Evolutionary conservation across 2,888 invertebrate species (phyloP).

Genomic region (Margaritifera margaritifera): DNA sequence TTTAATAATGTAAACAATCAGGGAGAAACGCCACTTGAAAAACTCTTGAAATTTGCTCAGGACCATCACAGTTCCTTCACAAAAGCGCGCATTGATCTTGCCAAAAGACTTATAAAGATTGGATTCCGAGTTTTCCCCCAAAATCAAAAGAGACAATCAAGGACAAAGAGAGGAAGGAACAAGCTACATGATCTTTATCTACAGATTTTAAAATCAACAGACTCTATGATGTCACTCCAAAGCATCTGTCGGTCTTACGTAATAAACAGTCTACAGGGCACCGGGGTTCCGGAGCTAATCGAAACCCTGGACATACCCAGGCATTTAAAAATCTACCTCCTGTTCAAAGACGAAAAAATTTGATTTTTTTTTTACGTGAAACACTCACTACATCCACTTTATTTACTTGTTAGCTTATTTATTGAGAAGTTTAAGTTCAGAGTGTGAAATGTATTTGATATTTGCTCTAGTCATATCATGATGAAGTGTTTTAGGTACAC

Average conservation of each 20-base stretch:
- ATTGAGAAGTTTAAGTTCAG: no score
- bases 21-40: constrained; percentile 47
- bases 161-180: constrained; percentile 16
- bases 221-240: constrained; percentile 30
- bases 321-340: constrained; percentile 33
- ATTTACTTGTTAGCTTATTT: no score
- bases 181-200: constrained; percentile 32
- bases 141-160: background rate
- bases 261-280: constrained; percentile 20
- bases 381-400: no score
- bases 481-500: no score
- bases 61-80: constrained; percentile 42
- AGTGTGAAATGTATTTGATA: no score
- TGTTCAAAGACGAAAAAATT: constrained; percentile 22
- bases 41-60: constrained; percentile 42
- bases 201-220: constrained; percentile 17
- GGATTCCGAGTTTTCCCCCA: constrained; percentile 32
- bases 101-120: constrained; percentile 37
- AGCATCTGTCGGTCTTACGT: constrained; percentile 35
- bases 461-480: no score
- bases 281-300: constrained; percentile 13
- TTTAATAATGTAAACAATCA: constrained; percentile 42
- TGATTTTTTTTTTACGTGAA: no score
- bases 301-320: constrained; percentile 31
- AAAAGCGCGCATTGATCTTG: constrained; percentile 38